Conservation (phyloP, 2,113 vertebrate species). For the Tragelaphus scriptus region DNA sequence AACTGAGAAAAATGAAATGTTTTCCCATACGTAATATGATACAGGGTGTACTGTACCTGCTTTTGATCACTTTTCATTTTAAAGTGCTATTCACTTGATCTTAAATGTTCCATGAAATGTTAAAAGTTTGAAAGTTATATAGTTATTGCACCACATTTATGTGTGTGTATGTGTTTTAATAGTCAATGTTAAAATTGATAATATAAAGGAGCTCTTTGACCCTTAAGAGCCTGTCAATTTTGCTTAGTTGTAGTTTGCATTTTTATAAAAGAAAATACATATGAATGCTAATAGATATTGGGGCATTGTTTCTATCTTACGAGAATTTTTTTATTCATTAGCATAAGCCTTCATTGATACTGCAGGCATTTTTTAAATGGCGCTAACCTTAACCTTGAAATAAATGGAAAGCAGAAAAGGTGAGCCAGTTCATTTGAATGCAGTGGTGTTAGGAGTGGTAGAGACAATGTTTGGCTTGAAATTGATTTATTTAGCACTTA, state of each 20-base stretch:
- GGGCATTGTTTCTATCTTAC: constrained; percentile 64
- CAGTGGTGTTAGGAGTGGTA: constrained; percentile 50
- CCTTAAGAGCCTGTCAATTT: constrained; percentile 71
- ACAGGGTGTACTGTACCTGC: constrained; percentile 82
- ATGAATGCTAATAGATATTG: constrained; percentile 66
- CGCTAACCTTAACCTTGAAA: constrained; percentile 52
- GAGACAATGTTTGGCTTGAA: constrained; percentile 62
- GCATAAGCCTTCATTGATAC: constrained; percentile 53
- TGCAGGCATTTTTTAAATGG: constrained; percentile 49
- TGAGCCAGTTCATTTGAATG: constrained; percentile 65
- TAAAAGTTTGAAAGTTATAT: constrained; percentile 76
- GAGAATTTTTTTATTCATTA: constrained; percentile 56
- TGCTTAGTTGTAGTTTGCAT: constrained; percentile 73
- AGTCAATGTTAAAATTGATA: constrained; percentile 71
- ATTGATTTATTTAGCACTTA: constrained; percentile 60
- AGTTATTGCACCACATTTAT: constrained; percentile 75
- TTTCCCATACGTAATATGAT: constrained; percentile 83
- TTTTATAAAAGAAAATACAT: constrained; percentile 73
- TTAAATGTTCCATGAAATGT: constrained; percentile 86
- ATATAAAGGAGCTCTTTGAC: constrained; percentile 73
- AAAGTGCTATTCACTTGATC: constrained; percentile 81
- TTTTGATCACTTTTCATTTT: constrained; percentile 85
- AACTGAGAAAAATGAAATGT: constrained; percentile 85
- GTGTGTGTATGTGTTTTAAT: constrained; percentile 70
- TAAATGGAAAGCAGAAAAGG: constrained; percentile 69